These are phyloP conservation scores for Calephelis virginiensis DNA, from an alignment of 1,140 invertebrate species.

Conservation along the genomic window DNA sequence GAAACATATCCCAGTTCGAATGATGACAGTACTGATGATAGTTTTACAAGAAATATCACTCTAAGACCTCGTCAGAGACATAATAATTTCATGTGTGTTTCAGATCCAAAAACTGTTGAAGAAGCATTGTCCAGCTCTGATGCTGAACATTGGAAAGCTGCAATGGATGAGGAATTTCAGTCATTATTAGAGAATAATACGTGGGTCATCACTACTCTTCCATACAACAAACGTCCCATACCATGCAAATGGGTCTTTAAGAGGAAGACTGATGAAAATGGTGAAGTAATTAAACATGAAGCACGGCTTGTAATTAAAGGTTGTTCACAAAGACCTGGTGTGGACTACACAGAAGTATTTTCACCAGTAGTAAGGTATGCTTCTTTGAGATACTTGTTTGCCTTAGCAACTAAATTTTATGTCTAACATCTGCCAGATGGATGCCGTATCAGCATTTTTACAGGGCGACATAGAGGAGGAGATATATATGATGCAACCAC, in stretches of 20 bases:
- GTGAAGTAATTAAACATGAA: not conserved
- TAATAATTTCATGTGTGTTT: slow-evolving; percentile 22
- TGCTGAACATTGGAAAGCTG: not conserved
- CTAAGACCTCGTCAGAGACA: slow-evolving; percentile 21
- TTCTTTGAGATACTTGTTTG: slow-evolving; percentile 56
- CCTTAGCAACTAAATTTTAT: slow-evolving; percentile 49
- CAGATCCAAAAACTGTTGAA: slow-evolving; percentile 21
- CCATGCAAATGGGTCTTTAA: slow-evolving; percentile 6
- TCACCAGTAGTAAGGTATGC: slow-evolving; percentile 37
- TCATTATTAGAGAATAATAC: not conserved
- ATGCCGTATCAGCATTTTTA: slow-evolving; percentile 56
- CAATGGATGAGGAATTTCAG: not conserved
- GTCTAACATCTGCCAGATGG: slow-evolving; percentile 39
- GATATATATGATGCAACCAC: slow-evolving; percentile 62
- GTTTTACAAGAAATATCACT: too few relatives aligned
- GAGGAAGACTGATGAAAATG: not conserved
- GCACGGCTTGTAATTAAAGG: not conserved
- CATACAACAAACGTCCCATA: not conserved
- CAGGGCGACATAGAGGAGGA: slow-evolving; percentile 67
- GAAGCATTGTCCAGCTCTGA: slow-evolving; percentile 1
- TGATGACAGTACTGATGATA: too few relatives aligned
- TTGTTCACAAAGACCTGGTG: not conserved
- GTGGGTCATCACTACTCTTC: not conserved
- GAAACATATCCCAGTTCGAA: too few relatives aligned
- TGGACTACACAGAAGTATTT: not conserved